These are phyloP conservation scores for Muscicapa striata DNA, from an alignment of 2,797 vertebrate genomes.

Conservation along the genomic window DNA sequence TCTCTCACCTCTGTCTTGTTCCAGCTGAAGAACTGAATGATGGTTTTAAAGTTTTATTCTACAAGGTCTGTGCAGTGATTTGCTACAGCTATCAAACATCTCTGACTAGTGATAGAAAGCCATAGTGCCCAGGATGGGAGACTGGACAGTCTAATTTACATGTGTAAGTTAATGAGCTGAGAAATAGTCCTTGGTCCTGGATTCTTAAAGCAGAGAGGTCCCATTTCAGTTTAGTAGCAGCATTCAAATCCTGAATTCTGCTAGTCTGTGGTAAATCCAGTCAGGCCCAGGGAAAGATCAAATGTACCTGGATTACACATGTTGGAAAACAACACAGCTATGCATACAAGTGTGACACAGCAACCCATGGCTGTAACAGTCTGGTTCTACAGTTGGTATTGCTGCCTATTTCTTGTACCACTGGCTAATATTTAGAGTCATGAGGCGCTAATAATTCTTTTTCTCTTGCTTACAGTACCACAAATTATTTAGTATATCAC, in stretches of 20 bases:
- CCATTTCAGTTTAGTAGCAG: not conserved
- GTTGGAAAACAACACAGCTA: not conserved
- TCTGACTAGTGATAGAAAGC: constrained; percentile 15
- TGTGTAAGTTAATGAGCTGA: constrained; percentile 27
- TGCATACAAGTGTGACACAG: no score
- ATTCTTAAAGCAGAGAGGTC: not conserved
- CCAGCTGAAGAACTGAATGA: not conserved
- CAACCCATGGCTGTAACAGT: not conserved
- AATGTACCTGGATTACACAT: not conserved
- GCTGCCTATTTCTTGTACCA: not conserved
- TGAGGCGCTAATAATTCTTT: not conserved
- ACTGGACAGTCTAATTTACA: constrained; percentile 16
- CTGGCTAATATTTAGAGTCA: not conserved
- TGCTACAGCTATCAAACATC: not conserved
- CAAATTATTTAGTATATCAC: not conserved
- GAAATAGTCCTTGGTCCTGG: constrained; percentile 5
- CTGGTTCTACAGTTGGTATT: not conserved
- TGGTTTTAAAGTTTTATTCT: not conserved
- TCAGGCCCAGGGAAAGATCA: not conserved
- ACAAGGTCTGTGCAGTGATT: constrained; percentile 38
- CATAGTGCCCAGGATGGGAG: not conserved
- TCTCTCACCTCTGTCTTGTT: not conserved
- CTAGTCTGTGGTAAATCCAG: not conserved
- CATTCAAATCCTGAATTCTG: not conserved
- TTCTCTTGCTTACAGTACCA: not conserved